Base-by-base conservation (phyloP, 2,113 vertebrate genomes). In the Colistium nudipinnis region DNA sequence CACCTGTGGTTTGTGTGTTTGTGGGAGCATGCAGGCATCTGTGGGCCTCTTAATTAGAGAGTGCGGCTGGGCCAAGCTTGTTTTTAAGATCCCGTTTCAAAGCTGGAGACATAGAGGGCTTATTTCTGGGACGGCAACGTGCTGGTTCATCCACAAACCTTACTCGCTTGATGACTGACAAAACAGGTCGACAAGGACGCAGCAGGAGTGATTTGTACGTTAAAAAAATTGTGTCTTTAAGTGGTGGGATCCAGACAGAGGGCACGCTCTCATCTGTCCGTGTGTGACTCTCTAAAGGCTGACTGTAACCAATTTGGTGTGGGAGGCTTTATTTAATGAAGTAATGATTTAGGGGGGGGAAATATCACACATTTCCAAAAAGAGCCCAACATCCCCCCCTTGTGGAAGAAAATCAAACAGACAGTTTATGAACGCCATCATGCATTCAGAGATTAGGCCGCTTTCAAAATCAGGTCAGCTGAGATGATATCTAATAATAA, bases 61-160 rank as follows among this genome's bases (percentile, higher is more conserved):
- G 83, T 70, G 71, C 24, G 83, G 60, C 77, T 76, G 61, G 82
- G 76, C 82, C 74, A 76, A 57, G 82, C 81, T 85, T 88, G 84
- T 91, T 92, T 92, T 89, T 83, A 92, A 90, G 87, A 91, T 88
- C 77, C 79, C 74, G 61, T 91, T 90, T 89, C 78, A 91, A 91
- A 92, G 87, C 77, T 51, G 68, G 78, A 87, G 70, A 84, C 76
- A 74, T 77, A 78, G 76, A 87, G 68, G 72, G 84, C 86, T 87
- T 90, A 90, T 92, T 91, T 87, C 89, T 77, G 74, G 84, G 87
- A 41, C 71, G 27, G 78, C 71, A 72, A 87, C 62, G 79, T 84
- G 84, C 87, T 71, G 79, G 74, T 84, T 79, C 77, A 44, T 75
- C 71, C 78, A 25, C 80, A 81, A 73, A 82, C 76, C 76, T 41